Conservation (phyloP, 2,113 vertebrate species). For the Pygathrix nemaeus region DNA sequence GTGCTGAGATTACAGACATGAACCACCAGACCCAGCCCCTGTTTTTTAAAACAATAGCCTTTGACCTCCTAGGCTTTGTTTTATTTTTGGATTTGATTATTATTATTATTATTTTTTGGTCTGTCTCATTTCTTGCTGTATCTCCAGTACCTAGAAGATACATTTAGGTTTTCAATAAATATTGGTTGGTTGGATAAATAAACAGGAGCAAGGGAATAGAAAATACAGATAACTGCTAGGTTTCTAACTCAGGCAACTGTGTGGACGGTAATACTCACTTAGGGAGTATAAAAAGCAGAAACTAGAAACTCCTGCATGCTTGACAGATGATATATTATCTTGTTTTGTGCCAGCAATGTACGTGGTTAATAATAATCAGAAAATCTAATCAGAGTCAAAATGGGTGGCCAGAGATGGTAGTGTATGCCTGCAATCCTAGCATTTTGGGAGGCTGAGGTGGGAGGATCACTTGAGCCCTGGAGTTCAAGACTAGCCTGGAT, state of each 20-base stretch:
- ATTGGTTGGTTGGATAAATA: background rate
- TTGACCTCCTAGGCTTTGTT: background rate
- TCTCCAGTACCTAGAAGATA: background rate
- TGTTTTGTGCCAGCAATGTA: background rate
- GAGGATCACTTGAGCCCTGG: too few species aligned
- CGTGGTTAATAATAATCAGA: background rate
- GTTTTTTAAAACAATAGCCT: background rate
- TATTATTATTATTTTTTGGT: background rate
- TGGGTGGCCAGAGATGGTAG: background rate
- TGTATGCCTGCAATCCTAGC: too few species aligned
- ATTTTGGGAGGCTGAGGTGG: too few species aligned
- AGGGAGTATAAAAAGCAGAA: background rate
- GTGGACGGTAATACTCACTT: background rate
- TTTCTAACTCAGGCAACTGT: background rate
- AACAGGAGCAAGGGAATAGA: background rate
- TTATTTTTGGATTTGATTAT: background rate
- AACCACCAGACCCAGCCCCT: background rate
- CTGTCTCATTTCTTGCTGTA: background rate
- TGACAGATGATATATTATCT: background rate
- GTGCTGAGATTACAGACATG: too few species aligned
- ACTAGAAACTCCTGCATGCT: background rate
- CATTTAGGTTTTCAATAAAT: background rate
- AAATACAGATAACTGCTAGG: background rate
- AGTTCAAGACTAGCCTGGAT: too few species aligned
- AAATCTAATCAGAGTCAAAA: constrained; percentile 11